Percentiles rank a stretch among this genome's conserved stretches.
Evolutionary conservation across 2,797 vertebrate species (phyloP).

Genomic region (Pteronotus mesoamericanus): DNA sequence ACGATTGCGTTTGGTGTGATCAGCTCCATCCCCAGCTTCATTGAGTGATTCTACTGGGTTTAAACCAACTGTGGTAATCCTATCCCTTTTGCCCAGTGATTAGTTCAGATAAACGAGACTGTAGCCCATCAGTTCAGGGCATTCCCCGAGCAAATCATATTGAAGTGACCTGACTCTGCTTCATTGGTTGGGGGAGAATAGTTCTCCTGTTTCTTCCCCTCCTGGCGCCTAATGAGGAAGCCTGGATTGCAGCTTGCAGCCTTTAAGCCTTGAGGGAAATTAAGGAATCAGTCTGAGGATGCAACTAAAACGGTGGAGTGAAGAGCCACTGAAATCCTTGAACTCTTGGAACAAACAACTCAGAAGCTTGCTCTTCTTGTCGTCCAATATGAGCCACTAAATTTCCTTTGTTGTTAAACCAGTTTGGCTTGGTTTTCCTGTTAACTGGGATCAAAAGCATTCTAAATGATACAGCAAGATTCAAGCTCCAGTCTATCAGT

Average conservation of each 20-base stretch:
- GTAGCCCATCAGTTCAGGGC: background rate
- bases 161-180: background rate
- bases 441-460: background rate
- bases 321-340: background rate
- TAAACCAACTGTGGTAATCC: background rate
- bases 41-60: background rate
- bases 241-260: background rate
- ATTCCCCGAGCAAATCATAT: background rate
- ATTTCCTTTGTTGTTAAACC: background rate
- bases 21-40: background rate
- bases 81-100: background rate
- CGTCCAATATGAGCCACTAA: background rate
- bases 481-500: background rate
- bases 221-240: background rate
- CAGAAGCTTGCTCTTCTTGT: background rate
- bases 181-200: background rate
- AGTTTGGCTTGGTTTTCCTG: background rate
- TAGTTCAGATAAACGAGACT: background rate
- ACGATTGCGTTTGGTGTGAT: background rate
- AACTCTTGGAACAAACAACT: background rate
- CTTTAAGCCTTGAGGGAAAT: background rate
- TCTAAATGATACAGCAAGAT: background rate
- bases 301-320: background rate
- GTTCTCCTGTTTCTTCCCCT: background rate
- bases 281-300: background rate